phyloP scores from a whole-genome alignment of 2,113 vertebrate genomes.

The Osmerus mordax region DNA sequence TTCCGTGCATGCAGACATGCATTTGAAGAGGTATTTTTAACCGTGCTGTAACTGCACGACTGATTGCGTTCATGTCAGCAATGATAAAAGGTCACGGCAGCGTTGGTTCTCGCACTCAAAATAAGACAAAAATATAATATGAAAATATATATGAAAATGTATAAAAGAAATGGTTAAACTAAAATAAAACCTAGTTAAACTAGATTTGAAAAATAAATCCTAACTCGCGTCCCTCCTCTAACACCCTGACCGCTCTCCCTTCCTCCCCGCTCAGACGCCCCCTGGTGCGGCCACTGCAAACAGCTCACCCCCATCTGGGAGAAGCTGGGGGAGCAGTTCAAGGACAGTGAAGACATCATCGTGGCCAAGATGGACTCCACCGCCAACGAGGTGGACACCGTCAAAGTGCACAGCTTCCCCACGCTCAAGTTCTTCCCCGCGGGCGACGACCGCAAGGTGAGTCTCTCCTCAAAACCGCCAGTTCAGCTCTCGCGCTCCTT shows the following conservation, averaged over 20 bases:
- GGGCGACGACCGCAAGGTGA: conserved; percentile 78
- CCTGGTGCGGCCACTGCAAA: conserved; percentile 99
- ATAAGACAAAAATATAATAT: too few species aligned
- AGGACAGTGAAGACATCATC: conserved; percentile 76
- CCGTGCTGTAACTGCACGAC: background rate
- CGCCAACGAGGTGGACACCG: conserved; percentile 90
- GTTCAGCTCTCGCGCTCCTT: too few species aligned
- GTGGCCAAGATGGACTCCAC: conserved; percentile 98
- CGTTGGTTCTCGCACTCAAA: too few species aligned
- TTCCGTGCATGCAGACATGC: background rate
- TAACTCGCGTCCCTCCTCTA: background rate
- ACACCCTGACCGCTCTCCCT: background rate
- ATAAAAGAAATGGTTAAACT: too few species aligned
- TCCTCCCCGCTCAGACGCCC: conserved; percentile 80
- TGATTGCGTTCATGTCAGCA: too few species aligned
- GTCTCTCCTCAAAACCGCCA: background rate
- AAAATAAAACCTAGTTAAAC: too few species aligned
- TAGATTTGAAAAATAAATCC: too few species aligned
- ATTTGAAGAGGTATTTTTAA: background rate
- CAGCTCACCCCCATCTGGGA: conserved; percentile 97
- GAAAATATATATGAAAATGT: too few species aligned
- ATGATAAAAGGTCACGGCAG: too few species aligned
- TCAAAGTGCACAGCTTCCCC: conserved; percentile 97
- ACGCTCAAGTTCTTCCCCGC: conserved; percentile 96
- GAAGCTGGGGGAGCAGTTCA: conserved; percentile 89